phyloP scores from a whole-genome alignment of 2,888 invertebrate species.

The Luperina nickerlii region DNA sequence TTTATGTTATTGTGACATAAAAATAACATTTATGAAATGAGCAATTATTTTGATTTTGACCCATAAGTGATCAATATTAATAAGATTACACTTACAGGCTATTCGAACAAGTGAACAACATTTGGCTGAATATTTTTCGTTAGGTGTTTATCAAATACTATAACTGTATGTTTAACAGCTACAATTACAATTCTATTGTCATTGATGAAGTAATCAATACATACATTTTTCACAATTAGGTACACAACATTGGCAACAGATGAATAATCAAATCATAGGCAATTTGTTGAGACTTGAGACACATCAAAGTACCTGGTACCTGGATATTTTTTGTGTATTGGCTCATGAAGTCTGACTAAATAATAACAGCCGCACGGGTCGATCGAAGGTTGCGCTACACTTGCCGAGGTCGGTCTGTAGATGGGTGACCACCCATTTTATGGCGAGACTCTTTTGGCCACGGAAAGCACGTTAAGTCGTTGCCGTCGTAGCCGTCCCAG shows the following conservation, averaged over 20 bases:
- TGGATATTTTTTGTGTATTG: background rate
- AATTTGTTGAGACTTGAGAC: background rate
- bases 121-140: slow-evolving; percentile 21
- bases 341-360: background rate
- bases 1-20: too few species aligned
- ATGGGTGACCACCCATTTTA: background rate
- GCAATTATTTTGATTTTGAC: too few species aligned
- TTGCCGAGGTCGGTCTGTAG: background rate
- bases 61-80: background rate
- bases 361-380: background rate
- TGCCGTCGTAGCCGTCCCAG: background rate
- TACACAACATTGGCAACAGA: slow-evolving; percentile 28
- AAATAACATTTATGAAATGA: too few species aligned
- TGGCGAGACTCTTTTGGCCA: background rate
- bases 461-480: background rate
- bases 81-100: background rate
- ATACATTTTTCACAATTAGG: slow-evolving; percentile 23
- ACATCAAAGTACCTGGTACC: background rate
- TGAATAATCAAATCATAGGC: slow-evolving; percentile 32
- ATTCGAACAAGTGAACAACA: slow-evolving; percentile 1
- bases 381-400: background rate
- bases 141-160: slow-evolving; percentile 34
- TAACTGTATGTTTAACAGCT: slow-evolving; percentile 12
- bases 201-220: slow-evolving; percentile 51
- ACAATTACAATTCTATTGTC: slow-evolving; percentile 32